Conservation (phyloP, 1,140 invertebrate genomes). For the Halictus rubicundus region DNA sequence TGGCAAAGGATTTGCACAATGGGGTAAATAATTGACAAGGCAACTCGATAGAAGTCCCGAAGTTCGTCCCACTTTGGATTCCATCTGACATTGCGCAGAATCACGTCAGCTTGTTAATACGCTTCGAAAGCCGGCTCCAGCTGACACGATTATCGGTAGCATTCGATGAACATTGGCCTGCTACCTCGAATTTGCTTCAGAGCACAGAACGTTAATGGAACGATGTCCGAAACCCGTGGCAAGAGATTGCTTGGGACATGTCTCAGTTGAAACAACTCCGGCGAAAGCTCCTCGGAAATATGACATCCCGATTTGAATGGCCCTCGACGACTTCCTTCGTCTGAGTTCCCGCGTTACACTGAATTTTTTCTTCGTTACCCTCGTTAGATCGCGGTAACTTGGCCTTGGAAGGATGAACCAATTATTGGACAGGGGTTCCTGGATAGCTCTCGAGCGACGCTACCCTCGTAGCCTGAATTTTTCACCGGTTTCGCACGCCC, state of each 20-base stretch:
- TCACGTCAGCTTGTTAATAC: slow-evolving; percentile 16
- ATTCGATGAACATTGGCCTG: slow-evolving; percentile 15
- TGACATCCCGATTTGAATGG: neutral
- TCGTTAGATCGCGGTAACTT: neutral
- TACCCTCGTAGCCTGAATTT: neutral
- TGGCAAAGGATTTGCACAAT: too few relatives aligned
- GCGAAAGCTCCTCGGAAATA: neutral
- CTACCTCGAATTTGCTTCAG: slow-evolving; percentile 14
- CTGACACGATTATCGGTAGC: slow-evolving; percentile 35
- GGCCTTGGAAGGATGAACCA: slow-evolving; percentile 7
- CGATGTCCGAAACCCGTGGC: neutral
- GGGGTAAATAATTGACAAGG: too few relatives aligned
- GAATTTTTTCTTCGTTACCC: neutral
- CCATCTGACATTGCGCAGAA: neutral
- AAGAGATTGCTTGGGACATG: neutral
- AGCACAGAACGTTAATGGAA: neutral
- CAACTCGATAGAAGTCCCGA: neutral
- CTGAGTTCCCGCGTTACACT: neutral
- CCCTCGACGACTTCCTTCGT: neutral
- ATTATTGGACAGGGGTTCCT: slow-evolving; percentile 4
- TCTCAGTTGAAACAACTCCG: neutral
- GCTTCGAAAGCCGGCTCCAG: neutral
- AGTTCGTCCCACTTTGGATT: neutral
- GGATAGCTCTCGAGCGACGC: neutral
- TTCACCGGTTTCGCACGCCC: neutral